Percentiles rank a stretch among this genome's conserved stretches.
Conservation (phyloP, 2,797 vertebrate genomes). For the Intellagama lesueurii region DNA sequence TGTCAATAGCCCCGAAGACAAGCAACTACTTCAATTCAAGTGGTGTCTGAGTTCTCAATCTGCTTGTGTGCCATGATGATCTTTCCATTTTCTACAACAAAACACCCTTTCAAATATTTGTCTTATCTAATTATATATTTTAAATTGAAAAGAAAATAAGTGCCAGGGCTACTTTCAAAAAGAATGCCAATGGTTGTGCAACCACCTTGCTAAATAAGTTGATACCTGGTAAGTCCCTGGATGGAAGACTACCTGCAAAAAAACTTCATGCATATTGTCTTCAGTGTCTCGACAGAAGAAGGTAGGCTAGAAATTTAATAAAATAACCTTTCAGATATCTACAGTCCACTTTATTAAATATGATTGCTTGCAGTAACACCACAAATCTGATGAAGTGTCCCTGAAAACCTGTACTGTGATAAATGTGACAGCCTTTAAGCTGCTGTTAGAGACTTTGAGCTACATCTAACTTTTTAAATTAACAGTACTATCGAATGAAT, state of each 20-base stretch:
- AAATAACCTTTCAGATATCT: not conserved
- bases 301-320: not conserved
- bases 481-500: too few species aligned
- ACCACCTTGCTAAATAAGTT: not conserved
- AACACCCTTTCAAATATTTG: not conserved
- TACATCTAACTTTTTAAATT: too few species aligned
- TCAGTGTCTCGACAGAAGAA: not conserved
- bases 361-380: too few species aligned
- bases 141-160: conserved; percentile 18
- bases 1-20: conserved; percentile 14
- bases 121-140: not conserved
- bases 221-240: not conserved
- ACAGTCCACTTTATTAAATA: not conserved
- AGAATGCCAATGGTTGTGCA: not conserved
- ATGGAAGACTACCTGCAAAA: not conserved
- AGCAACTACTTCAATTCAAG: conserved; percentile 10
- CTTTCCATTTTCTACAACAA: conserved; percentile 33
- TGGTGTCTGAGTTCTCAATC: not conserved
- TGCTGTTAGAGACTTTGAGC: not conserved
- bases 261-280: not conserved
- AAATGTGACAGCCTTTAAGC: not conserved
- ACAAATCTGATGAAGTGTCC: not conserved
- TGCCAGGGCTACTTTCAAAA: not conserved
- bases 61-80: conserved; percentile 12
- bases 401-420: not conserved